phyloP scores from a whole-genome alignment of 2,113 vertebrate species.

The Sciurus niger region DNA sequence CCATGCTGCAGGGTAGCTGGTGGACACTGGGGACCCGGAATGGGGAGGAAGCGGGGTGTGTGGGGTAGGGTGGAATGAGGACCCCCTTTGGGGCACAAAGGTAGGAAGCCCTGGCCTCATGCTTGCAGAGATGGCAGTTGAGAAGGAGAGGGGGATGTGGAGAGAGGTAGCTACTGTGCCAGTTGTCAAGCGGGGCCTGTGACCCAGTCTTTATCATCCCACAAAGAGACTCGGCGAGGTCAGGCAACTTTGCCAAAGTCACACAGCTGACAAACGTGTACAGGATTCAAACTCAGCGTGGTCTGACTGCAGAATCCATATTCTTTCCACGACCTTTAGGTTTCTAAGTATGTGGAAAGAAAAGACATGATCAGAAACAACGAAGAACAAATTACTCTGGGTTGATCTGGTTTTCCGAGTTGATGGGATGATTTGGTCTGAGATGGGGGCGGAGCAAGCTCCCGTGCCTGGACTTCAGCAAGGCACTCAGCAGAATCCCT shows the following conservation, averaged over 20 bases:
- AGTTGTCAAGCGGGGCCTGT: not conserved
- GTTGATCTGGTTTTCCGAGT: slow-evolving; percentile 28
- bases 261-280: not conserved
- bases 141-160: not conserved
- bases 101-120: not conserved
- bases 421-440: not conserved
- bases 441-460: not conserved
- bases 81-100: not conserved
- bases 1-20: not conserved
- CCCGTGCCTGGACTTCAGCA: slow-evolving; percentile 52
- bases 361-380: not conserved
- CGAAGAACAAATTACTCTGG: not conserved
- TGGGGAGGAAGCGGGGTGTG: not conserved
- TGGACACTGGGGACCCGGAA: not conserved
- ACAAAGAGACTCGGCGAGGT: not conserved
- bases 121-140: not conserved
- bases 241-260: not conserved
- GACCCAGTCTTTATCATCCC: not conserved
- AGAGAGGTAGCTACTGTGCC: not conserved
- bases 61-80: too few species aligned
- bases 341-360: not conserved
- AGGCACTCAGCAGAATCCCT: not conserved
- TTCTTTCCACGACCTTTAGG: not conserved
- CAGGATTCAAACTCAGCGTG: not conserved
- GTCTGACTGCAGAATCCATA: not conserved